Conservation (phyloP, 2,888 invertebrate species). For the Eurytoma californica region DNA sequence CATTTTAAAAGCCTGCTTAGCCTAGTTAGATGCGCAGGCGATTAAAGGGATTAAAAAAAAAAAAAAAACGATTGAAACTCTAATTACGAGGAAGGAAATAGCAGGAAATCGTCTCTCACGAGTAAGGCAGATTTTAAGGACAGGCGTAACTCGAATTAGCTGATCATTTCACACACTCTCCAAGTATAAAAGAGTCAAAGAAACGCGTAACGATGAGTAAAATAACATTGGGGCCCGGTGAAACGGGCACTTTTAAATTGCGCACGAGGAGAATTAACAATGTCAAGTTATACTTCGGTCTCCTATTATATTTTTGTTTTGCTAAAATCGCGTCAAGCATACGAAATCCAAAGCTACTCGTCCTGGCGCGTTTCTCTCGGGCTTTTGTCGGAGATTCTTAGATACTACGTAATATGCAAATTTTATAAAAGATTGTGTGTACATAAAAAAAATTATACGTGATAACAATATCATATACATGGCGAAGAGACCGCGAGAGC, state of each 20-base stretch:
- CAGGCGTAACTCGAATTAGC: conserved; percentile 46
- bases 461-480: conserved; percentile 56
- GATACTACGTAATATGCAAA: conserved; percentile 52
- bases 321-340: conserved; percentile 11
- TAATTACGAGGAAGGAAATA: conserved; percentile 34
- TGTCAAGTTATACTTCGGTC: not conserved
- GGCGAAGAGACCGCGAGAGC: conserved; percentile 12
- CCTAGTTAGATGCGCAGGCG: conserved; percentile 55
- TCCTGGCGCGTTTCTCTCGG: conserved; percentile 56
- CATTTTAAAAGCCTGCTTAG: conserved; percentile 48
- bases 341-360: conserved; percentile 43
- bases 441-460: conserved; percentile 55
- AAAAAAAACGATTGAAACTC: conserved; percentile 48
- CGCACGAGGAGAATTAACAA: conserved; percentile 12
- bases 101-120: conserved; percentile 18
- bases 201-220: conserved; percentile 57
- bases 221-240: conserved; percentile 4
- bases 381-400: conserved; percentile 52
- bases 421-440: conserved; percentile 58
- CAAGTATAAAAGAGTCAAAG: conserved; percentile 48
- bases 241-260: conserved; percentile 43
- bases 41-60: conserved; percentile 36
- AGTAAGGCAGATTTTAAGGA: conserved; percentile 26
- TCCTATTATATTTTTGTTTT: conserved; percentile 18
- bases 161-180: conserved; percentile 50